Evolutionary conservation across 2,797 vertebrate genomes (phyloP).

Genomic region (Lepus townsendii): DNA sequence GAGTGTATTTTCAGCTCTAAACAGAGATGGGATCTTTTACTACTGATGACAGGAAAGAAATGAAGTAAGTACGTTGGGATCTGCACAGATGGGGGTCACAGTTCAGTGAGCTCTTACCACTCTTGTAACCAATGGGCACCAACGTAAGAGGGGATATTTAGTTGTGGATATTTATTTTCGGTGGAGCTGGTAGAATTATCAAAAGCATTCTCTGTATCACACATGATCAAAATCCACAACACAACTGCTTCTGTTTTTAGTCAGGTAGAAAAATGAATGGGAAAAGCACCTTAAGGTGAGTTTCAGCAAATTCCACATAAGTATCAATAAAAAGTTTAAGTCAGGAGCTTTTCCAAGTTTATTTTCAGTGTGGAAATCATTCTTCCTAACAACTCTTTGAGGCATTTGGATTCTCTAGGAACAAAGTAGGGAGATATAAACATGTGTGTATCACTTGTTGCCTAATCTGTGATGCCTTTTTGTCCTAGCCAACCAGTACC

Average conservation of each 20-base stretch:
- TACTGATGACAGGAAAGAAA: conserved; percentile 31
- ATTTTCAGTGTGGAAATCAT: conserved; percentile 9
- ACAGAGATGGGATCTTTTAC: not conserved
- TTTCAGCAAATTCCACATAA: conserved; percentile 18
- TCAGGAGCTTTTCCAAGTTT: conserved; percentile 9
- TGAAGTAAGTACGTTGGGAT: not conserved
- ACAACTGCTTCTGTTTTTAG: not conserved
- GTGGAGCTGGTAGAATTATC: not conserved
- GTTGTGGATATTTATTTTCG: conserved; percentile 10
- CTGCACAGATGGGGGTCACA: not conserved
- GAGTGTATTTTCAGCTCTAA: not conserved
- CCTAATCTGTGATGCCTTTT: not conserved
- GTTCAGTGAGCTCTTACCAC: conserved; percentile 26
- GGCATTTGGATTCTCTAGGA: not conserved
- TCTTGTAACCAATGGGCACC: not conserved
- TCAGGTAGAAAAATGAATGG: conserved; percentile 22
- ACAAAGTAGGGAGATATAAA: not conserved
- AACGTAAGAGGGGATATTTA: not conserved
- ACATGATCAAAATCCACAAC: not conserved
- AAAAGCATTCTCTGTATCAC: conserved; percentile 12
- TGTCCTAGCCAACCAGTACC: not conserved
- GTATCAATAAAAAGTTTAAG: not conserved
- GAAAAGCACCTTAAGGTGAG: not conserved
- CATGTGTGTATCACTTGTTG: not conserved
- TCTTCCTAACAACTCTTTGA: not conserved